Evolutionary conservation across 1,140 invertebrate species (phyloP), one percentile per base, ranked within the genome.

Genomic region (Monochamus saltuarius): DNA sequence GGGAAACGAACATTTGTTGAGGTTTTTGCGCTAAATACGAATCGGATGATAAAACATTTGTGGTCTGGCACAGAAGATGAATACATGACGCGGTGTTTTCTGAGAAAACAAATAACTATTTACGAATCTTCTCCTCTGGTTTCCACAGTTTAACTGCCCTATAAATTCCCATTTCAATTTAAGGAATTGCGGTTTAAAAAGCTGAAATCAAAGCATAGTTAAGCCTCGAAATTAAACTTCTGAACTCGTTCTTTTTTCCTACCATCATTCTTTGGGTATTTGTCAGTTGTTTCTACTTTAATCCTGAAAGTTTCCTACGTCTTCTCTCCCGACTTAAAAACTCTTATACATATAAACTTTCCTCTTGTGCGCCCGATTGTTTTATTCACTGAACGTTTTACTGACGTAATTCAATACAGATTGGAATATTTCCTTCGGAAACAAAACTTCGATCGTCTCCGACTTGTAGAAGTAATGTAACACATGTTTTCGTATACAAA

Each of bases 201-300:
- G 19, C 46, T 19, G 46, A 19, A 49, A 49, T 49, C 46, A 49
- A 49, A 49, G 46, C 46, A 19, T n/a, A n/a, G 19, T 19, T 49
- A 49, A 49, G 14, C 46, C 46, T 49, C 17, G n/a, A 10, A 49
- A 49, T 49, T 49, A 49, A 49, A 49, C 13, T 49, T 49, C 14
- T n/a, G n/a, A 49, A 22, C 46, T 22, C 9, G 11, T 14, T 49
- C 17, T n/a, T 29, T 29, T 29, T 29, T 29, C 16, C 19, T 13
- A 16, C 46, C 13, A n/a, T 49, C 46, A 16, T 13, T 42, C 46
- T 29, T n/a, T 49, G 11, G n/a, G 46, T 49, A 29, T 49, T 49
- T 49, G 46, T 49, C 46, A 49, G 46, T 49, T 49, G 46, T 49
- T 49, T 10, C 46, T n/a, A 49, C 46, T 49, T 49, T 49, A 49